Conservation (phyloP, 2,113 vertebrate genomes). For the Anguilla rostrata region DNA sequence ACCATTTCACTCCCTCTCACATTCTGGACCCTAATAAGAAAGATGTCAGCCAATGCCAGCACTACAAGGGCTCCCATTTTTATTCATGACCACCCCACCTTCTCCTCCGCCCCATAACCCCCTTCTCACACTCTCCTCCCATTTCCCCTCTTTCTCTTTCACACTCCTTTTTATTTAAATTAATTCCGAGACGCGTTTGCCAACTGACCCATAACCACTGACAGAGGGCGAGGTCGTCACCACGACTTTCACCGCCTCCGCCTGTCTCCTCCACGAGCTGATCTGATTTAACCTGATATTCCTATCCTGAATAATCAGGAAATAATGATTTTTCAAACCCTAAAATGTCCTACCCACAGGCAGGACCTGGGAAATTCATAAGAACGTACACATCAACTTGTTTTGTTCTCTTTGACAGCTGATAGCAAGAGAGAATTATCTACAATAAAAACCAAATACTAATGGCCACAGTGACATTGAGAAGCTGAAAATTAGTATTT, state of each 20-base stretch:
- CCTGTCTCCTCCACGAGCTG: conserved; percentile 48
- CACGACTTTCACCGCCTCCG: conserved; percentile 50
- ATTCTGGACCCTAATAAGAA: background rate
- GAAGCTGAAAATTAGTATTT: no score
- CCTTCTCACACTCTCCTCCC: conserved; percentile 44
- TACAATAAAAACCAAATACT: no score
- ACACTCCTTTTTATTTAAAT: conserved; percentile 58
- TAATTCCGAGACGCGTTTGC: conserved; percentile 69
- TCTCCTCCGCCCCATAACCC: no score
- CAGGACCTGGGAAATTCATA: no score
- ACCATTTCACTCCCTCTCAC: background rate
- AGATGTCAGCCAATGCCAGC: background rate
- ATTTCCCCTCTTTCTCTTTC: conserved; percentile 50
- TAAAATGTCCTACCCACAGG: no score
- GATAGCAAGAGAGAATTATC: no score
- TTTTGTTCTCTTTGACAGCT: no score
- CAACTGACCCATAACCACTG: conserved; percentile 75
- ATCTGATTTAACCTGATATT: background rate
- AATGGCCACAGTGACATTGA: no score
- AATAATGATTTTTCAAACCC: no score
- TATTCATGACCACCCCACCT: background rate
- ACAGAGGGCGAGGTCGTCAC: conserved; percentile 58
- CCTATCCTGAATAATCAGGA: no score
- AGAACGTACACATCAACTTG: no score
- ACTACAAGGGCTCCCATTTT: background rate